Evolutionary conservation across 1,140 invertebrate genomes (phyloP), one percentile per base, ranked within the genome.

Genomic region (Drosophila yakuba): DNA sequence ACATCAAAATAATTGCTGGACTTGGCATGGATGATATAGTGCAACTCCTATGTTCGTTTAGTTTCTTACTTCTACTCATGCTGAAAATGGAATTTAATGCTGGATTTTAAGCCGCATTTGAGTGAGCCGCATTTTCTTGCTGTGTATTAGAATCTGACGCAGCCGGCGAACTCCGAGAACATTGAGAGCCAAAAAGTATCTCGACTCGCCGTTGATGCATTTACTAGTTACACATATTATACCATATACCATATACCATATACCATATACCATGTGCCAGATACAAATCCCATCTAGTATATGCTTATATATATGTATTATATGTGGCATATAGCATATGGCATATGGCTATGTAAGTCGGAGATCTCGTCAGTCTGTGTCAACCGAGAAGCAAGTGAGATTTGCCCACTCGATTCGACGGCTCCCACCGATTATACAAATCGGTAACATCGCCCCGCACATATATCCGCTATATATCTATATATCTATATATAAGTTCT

Each of bases 401-500:
- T 69, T 69, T 38, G 23, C 14, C 50, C 41, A 52, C 38, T 56
- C 28, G 41, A 44, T 56, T 56, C 28, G 47, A 51, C 23, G 47
- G 25, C 61, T 57, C 43, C 44, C 35, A 67, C 45, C 38, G 47
- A 52, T 55, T 55, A 56, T 60, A 77, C 68, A 62, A 17, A 61
- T 56, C 14, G 57, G 3, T 57, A 48, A 41, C 32, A 47, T 68
- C 36, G 38, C 20, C 28, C 20, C 51, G 28, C 39, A 39, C 44
- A 60, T 59, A 43, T 57, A 69, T 54, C 14, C 17, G 55, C 20
- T 57, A 28, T 74, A 47, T 17, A 17, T 17, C 17, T 17, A 17
- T 17, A 17, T 17, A 66, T 68, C 61, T 68, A 63, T 52, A 82
- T 62, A 78, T 71, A 72, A 41, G 45, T 63, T 59, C 38, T 60